Evolutionary conservation across 1,140 invertebrate genomes (phyloP), one percentile per base, ranked within the genome.

Genomic region (Bathynomus jamesi): DNA sequence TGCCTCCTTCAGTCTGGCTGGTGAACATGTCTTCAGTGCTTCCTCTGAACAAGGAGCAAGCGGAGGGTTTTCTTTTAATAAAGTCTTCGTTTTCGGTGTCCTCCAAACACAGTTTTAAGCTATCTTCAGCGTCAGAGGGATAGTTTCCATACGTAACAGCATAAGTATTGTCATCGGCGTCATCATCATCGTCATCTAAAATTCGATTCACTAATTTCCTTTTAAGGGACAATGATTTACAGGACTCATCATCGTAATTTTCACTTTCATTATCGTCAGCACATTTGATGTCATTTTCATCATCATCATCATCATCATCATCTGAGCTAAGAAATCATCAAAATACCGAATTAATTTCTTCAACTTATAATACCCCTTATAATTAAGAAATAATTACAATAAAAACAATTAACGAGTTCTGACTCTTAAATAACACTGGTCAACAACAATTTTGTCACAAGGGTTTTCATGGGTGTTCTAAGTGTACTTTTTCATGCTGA

Each of bases 141-240:
- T 28, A 53, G 27, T 28, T 53, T 60, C 7, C 67, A 8, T 60
- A 32, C 53, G 69, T 65, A 28, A 32, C 64, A 32, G 64, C 25
- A 61, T 68, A 31, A n/a, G 8, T 65, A n/a, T 68, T 66, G 28
- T 74, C 64, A 28, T 65, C 32, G 7, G 69, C 70, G 61, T 28
- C 61, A 60, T 67, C 65, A 40, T 70, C 71, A 27, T 60, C 74
- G n/a, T 70, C 65, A 69, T 73, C 61, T 66, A 53, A 17, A 21
- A 53, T 5, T 53, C 40, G 13, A 2, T 17, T 17, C 13, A 21
- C 21, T 53, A 21, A 53, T 53, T 5, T 53, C 5, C 40, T 53
- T 53, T 53, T n/a, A n/a, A n/a, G n/a, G n/a, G n/a, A n/a, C n/a
- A n/a, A n/a, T n/a, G n/a, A n/a, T n/a, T n/a, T n/a, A n/a, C n/a